phyloP scores from a whole-genome alignment of 1,140 invertebrate species.

The Neotoxoptera formosana region DNA sequence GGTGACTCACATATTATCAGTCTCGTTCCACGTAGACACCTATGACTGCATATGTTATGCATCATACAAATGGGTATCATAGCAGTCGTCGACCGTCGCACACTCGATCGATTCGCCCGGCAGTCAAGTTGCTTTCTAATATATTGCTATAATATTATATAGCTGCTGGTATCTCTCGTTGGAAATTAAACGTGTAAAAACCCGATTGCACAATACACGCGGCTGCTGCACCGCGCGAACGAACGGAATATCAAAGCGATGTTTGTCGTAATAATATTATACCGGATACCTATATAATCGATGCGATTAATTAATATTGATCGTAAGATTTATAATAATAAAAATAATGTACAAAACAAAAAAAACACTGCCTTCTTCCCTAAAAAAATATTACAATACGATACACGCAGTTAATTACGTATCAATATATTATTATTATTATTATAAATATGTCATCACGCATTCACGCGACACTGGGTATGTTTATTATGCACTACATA shows the following conservation, averaged over 20 bases:
- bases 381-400: neutral
- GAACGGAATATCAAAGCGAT: neutral
- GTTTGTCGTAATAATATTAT: neutral
- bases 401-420: neutral
- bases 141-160: slow-evolving; percentile 22
- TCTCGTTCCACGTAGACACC: neutral
- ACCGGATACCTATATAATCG: neutral
- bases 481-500: neutral
- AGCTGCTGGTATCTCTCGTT: neutral
- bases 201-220: neutral
- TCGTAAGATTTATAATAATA: neutral
- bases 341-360: neutral
- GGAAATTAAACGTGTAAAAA: slow-evolving; percentile 7
- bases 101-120: slow-evolving; percentile 25
- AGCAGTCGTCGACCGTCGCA: neutral
- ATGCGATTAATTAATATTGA: neutral
- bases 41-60: neutral
- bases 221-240: neutral
- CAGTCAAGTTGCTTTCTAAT: slow-evolving; percentile 42
- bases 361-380: neutral
- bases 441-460: neutral
- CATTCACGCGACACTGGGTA: too few relatives aligned
- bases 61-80: neutral
- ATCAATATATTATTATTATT: neutral
- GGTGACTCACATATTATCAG: slow-evolving; percentile 1